Conservation (phyloP, 2,797 vertebrate genomes). For the Gymnoscopelus microlampas region DNA sequence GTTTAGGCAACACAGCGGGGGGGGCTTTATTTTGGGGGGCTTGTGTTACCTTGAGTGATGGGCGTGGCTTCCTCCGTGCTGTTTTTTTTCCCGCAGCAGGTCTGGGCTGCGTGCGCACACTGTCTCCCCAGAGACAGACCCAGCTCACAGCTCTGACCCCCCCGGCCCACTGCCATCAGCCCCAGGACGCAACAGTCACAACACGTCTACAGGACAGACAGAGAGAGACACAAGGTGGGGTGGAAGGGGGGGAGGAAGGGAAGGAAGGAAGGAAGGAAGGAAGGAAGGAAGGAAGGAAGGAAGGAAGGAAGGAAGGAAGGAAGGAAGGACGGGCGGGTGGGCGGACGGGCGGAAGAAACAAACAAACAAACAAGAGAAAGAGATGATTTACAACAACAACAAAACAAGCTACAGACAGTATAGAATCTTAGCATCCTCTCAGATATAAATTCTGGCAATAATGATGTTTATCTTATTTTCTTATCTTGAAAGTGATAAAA, state of each 20-base stretch:
- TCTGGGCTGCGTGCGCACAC: conserved; percentile 82
- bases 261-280: background rate
- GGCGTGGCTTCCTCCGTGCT: conserved; percentile 12
- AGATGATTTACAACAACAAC: background rate
- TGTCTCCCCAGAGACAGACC: conserved; percentile 78
- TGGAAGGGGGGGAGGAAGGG: background rate
- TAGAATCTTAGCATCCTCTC: background rate
- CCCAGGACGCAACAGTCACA: conserved; percentile 92
- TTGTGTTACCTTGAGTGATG: conserved; percentile 35
- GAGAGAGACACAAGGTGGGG: background rate
- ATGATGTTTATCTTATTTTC: background rate
- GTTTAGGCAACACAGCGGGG: background rate
- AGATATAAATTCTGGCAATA: conserved; percentile 2
- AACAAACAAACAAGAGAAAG: background rate
- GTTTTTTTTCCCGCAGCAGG: conserved; percentile 84
- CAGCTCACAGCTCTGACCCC: conserved; percentile 81
- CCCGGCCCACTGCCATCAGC: conserved; percentile 65
- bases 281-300: background rate
- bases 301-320: background rate
- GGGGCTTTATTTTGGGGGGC: background rate
- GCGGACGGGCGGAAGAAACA: background rate
- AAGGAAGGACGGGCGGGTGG: background rate
- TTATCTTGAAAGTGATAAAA: too few relatives aligned
- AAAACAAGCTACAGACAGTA: background rate
- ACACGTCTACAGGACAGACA: conserved; percentile 78